Conservation (phyloP, 2,888 invertebrate species). For the Apotomis capreana region DNA sequence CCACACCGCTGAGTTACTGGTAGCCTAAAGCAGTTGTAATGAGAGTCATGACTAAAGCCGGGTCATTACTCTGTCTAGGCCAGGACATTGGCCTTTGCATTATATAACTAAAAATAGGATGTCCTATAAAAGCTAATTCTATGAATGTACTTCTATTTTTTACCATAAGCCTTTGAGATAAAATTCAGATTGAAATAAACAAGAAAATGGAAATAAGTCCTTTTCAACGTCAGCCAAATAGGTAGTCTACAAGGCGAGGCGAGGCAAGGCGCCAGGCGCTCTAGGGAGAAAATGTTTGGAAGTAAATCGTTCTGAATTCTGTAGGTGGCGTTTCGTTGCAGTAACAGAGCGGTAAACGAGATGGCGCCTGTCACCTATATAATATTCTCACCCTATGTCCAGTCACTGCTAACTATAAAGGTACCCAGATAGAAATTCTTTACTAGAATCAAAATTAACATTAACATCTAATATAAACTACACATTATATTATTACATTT, state of each 20-base stretch:
- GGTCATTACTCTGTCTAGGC: constrained; percentile 14
- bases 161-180: neutral
- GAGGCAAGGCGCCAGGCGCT: constrained; percentile 2
- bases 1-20: neutral
- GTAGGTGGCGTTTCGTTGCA: constrained; percentile 2
- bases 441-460: no score
- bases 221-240: neutral
- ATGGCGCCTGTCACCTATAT: neutral
- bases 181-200: neutral
- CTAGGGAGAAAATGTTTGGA: neutral
- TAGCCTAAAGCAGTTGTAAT: constrained; percentile 6
- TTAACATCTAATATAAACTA: no score
- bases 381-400: no score
- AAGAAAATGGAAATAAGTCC: neutral
- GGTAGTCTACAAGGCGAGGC: neutral
- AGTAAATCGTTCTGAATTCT: neutral
- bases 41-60: neutral
- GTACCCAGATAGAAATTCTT: no score
- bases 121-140: neutral
- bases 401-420: no score
- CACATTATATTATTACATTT: no score
- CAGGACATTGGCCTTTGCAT: constrained; percentile 12
- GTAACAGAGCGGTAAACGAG: neutral
- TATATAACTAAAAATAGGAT: neutral
- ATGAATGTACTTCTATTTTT: neutral